Conservation (phyloP, 2,113 vertebrate genomes). For the Psammodynastes pulverulentus region DNA sequence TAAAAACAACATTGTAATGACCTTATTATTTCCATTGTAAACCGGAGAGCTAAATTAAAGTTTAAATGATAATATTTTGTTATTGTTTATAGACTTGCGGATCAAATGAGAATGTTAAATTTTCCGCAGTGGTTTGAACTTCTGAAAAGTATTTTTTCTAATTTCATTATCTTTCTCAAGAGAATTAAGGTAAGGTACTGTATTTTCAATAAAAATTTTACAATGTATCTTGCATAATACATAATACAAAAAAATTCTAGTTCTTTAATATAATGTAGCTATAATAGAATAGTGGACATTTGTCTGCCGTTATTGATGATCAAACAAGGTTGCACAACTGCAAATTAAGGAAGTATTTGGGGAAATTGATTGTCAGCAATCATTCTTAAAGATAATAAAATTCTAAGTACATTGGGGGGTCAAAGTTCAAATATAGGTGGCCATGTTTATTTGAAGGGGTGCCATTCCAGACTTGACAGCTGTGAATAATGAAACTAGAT, state of each 20-base stretch:
- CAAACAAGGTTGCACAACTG: background rate
- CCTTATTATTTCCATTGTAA: background rate
- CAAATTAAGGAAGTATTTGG: background rate
- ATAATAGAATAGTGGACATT: background rate
- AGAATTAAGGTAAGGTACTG: constrained; percentile 85
- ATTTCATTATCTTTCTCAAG: constrained; percentile 88
- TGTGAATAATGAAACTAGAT: background rate
- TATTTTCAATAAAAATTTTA: constrained; percentile 6
- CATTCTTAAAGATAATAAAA: background rate
- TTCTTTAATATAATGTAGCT: background rate
- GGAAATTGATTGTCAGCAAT: background rate
- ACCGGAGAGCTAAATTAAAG: background rate
- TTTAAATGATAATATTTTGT: background rate
- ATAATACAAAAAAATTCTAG: background rate
- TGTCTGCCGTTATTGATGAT: background rate
- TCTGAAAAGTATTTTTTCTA: constrained; percentile 84
- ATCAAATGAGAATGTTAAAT: constrained; percentile 96
- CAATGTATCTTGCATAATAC: background rate
- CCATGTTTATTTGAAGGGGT: background rate
- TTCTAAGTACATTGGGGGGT: background rate
- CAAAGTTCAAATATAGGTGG: background rate
- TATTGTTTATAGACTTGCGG: constrained; percentile 78
- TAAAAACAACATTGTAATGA: background rate
- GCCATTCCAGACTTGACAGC: background rate
- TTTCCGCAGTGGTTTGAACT: constrained; percentile 94